phyloP scores from a whole-genome alignment of 1,140 invertebrate genomes.

The Anthonomus grandis region DNA sequence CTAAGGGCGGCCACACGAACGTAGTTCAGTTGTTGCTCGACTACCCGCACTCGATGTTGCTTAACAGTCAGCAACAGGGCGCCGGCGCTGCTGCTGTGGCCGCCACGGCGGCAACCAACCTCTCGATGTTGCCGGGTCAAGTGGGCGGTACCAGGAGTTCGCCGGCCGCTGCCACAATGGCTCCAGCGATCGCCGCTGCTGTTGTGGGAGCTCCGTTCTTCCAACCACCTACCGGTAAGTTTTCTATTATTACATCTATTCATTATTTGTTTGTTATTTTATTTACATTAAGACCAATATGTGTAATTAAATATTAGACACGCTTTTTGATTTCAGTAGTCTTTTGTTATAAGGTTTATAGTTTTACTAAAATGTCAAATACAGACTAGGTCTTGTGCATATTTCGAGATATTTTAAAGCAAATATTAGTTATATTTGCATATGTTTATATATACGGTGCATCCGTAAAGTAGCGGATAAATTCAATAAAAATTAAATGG shows the following conservation, averaged over 20 bases:
- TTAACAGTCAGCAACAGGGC: constrained; percentile 47
- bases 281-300: background rate
- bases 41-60: constrained; percentile 78
- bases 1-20: constrained; percentile 93
- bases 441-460: too few species aligned
- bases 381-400: too few species aligned
- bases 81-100: constrained; percentile 21
- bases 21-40: constrained; percentile 94
- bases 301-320: too few species aligned
- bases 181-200: constrained; percentile 45
- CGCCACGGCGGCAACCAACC: constrained; percentile 44
- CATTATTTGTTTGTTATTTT: constrained; percentile 8
- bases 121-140: constrained; percentile 41
- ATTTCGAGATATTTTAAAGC: too few species aligned
- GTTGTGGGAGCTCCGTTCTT: constrained; percentile 48
- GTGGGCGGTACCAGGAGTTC: constrained; percentile 34
- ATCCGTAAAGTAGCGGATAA: too few species aligned
- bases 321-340: too few species aligned
- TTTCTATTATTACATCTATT: background rate
- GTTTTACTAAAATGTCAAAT: too few species aligned
- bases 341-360: too few species aligned
- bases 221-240: constrained; percentile 44
- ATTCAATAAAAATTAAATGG: too few species aligned
- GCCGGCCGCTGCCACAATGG: constrained; percentile 29
- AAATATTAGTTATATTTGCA: too few species aligned